Percentiles rank a stretch among this genome's conserved stretches.
These are phyloP conservation scores for Ammodramus savannarum DNA, from an alignment of 2,113 vertebrate genomes.

Conservation along the genomic window DNA sequence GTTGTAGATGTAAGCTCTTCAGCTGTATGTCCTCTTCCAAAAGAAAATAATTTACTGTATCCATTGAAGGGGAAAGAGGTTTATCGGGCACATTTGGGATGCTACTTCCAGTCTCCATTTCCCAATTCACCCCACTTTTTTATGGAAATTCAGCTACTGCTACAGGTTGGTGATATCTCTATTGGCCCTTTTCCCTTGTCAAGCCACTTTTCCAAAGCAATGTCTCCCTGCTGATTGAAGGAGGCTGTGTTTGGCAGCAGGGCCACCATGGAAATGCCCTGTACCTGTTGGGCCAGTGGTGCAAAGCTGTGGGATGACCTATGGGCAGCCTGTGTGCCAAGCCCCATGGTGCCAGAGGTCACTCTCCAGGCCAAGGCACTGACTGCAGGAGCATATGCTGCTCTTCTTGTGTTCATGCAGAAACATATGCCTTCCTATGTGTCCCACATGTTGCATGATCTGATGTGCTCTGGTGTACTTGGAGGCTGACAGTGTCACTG, in stretches of 20 bases:
- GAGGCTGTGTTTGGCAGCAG: neutral
- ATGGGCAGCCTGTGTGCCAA: neutral
- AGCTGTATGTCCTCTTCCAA: accelerated
- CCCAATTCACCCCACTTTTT: neutral
- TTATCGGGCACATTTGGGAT: neutral
- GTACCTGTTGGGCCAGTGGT: neutral
- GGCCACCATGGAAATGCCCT: accelerated
- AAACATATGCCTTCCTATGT: neutral
- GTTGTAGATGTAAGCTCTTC: neutral
- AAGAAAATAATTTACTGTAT: neutral
- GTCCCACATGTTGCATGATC: neutral
- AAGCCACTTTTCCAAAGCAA: neutral
- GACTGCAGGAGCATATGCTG: neutral
- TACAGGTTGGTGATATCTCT: neutral
- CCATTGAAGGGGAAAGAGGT: neutral
- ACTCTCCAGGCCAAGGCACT: neutral
- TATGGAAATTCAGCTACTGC: neutral
- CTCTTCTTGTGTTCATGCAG: neutral
- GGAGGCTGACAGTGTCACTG: neutral
- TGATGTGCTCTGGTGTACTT: neutral
- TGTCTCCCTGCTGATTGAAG: neutral
- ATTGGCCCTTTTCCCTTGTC: accelerated
- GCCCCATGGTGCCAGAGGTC: neutral
- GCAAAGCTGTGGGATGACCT: neutral
- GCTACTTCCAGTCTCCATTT: neutral